Conservation (phyloP, 2,113 vertebrate species). For the Etheostoma spectabile region DNA sequence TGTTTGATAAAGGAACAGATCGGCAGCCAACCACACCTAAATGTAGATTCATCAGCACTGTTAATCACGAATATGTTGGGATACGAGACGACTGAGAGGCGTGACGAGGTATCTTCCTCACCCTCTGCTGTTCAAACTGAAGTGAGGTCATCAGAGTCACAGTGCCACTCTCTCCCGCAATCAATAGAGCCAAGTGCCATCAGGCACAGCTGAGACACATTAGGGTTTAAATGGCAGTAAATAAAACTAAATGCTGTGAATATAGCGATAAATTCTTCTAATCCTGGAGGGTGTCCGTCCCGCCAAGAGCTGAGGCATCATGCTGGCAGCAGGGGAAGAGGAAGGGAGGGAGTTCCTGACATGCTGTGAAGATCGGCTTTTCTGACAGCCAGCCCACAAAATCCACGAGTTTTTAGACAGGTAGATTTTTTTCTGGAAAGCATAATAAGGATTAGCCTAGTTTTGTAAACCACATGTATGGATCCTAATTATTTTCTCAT, state of each 20-base stretch:
- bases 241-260: constrained; percentile 60
- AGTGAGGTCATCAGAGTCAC: constrained; percentile 59
- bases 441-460: constrained; percentile 9
- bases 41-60: constrained; percentile 23
- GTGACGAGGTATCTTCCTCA: constrained; percentile 25
- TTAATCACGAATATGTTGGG: constrained; percentile 16
- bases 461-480: constrained; percentile 19
- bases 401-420: constrained; percentile 32
- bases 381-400: constrained; percentile 45
- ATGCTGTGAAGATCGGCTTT: constrained; percentile 29
- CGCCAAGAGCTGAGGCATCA: constrained; percentile 58
- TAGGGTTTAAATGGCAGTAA: constrained; percentile 58
- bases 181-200: constrained; percentile 52
- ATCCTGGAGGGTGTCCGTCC: constrained; percentile 51
- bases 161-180: constrained; percentile 48
- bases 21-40: constrained; percentile 19
- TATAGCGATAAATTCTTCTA: constrained; percentile 48
- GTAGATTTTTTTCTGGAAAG: constrained; percentile 12
- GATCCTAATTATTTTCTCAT: constrained; percentile 5
- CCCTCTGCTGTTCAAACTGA: constrained; percentile 44
- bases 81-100: constrained; percentile 19
- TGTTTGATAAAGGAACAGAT: neutral
- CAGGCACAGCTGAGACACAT: constrained; percentile 43
- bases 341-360: constrained; percentile 42
- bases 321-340: constrained; percentile 40